Evolutionary conservation across 2,888 invertebrate genomes (phyloP), one percentile per base, ranked within the genome.

Genomic region (Oscheius sp.): DNA sequence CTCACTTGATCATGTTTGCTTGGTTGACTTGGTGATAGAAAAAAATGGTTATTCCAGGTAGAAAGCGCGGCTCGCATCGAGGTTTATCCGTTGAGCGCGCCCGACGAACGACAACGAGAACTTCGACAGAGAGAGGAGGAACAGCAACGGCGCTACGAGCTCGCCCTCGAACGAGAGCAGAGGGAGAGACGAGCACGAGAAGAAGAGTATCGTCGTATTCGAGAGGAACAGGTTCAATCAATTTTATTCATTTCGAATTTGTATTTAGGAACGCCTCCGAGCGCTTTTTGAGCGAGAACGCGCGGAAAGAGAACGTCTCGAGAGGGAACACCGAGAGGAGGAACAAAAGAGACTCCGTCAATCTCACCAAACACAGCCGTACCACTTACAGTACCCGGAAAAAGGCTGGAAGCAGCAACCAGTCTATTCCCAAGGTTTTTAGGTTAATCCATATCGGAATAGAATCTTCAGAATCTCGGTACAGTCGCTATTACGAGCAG

Each of bases 11-110:
- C 25, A 34, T 61, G 58, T 37, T 25, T 39, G n/a, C 27, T 58
- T 39, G 23, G 27, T 39, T n/a, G n/a, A n/a, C n/a, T n/a, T n/a
- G 48, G 10, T 17, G 10, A 48, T 48, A 20, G 20, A 48, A 48
- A 39, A 23, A n/a, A 53, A 31, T 53, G 10, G 8, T 57, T 31
- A 53, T 75, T 85, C 45, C 74, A 85, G 85, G 84, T 82, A 71
- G 82, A 86, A 65, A 80, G 79, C 76, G 74, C 81, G 64, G 85
- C 82, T 50, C 82, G 80, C 52, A 84, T 85, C 73, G 84, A 86
- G 73, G 85, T 85, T 65, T 86, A 82, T 71, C 85, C 85, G 33
- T 73, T 84, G 61, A 79, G 70, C 64, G 78, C 74, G 52, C 76
- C 80, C 67, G 75, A 78, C 71, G 73, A 76, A 67, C 69, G 75